A percentile compares a stretch with the other conserved stretches of the same genome.
Evolutionary conservation across 2,888 invertebrate genomes (phyloP).

Genomic region (Lepidocyrtinus sp.): DNA sequence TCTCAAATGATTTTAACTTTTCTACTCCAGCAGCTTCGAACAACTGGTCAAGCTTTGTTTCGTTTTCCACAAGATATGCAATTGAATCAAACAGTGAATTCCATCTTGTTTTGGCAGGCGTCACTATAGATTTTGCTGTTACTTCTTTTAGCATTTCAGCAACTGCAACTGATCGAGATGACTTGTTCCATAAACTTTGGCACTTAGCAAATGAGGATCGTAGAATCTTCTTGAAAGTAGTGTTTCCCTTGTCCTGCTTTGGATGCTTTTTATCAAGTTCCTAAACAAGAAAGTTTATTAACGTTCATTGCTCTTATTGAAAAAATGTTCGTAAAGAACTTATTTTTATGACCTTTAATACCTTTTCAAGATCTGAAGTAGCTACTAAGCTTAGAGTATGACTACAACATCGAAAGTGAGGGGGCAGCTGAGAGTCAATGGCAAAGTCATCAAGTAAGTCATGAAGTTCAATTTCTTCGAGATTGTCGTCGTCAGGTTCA

Average conservation of each 20-base stretch:
- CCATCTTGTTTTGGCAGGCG: constrained; percentile 23
- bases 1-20: background rate
- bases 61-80: background rate
- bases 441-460: background rate
- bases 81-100: constrained; percentile 19
- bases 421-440: background rate
- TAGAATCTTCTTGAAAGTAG: background rate
- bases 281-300: background rate
- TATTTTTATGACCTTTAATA: too few relatives aligned
- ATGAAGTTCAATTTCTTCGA: background rate
- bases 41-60: background rate
- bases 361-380: constrained; percentile 13
- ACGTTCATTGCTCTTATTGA: background rate
- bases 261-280: background rate
- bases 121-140: background rate
- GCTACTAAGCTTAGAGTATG: constrained; percentile 31
- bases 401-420: constrained; percentile 27
- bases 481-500: background rate
- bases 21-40: background rate
- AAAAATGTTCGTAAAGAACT: background rate
- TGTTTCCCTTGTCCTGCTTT: too few relatives aligned
- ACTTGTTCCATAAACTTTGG: background rate
- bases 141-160: background rate
- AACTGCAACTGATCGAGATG: background rate
- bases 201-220: constrained; percentile 11